phyloP scores from a whole-genome alignment of 2,113 vertebrate genomes.

The Psittacus erithacus region DNA sequence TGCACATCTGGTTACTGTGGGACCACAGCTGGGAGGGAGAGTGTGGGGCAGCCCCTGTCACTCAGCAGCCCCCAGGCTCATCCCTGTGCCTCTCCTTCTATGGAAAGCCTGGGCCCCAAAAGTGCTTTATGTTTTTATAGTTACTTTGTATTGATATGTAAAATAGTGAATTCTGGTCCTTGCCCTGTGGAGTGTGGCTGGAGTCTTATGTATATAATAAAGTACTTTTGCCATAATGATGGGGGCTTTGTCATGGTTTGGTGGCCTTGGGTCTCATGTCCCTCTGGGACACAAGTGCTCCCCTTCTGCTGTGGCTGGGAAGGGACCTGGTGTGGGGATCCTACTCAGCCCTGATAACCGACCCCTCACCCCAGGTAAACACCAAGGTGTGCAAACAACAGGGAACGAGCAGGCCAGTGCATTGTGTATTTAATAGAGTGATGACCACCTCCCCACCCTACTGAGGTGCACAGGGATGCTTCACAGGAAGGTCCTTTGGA shows the following conservation, averaged over 20 bases:
- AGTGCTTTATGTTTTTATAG: constrained; percentile 77
- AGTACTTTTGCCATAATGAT: constrained; percentile 60
- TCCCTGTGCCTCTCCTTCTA: constrained; percentile 60
- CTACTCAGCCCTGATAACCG: not conserved
- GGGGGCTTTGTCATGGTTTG: not conserved
- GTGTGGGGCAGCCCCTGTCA: not conserved
- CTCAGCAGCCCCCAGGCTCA: not conserved
- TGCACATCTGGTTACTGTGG: constrained; percentile 46
- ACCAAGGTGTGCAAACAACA: not conserved
- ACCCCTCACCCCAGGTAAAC: not conserved
- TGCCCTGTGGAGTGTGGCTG: constrained; percentile 67
- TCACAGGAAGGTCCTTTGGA: not conserved
- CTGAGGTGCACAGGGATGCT: not conserved
- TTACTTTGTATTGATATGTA: constrained; percentile 69
- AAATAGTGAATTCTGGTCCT: constrained; percentile 61
- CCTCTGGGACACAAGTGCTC: not conserved
- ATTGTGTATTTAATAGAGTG: not conserved
- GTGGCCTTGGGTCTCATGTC: not conserved
- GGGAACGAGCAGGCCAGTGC: not conserved
- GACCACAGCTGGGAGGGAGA: constrained; percentile 8
- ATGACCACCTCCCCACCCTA: not conserved
- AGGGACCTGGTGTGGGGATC: not conserved
- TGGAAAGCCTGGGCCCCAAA: constrained; percentile 58
- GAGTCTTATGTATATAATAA: constrained; percentile 72
- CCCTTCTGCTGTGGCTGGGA: not conserved